phyloP scores from a whole-genome alignment of 2,113 vertebrate genomes.

The Chascanopsetta lugubris region DNA sequence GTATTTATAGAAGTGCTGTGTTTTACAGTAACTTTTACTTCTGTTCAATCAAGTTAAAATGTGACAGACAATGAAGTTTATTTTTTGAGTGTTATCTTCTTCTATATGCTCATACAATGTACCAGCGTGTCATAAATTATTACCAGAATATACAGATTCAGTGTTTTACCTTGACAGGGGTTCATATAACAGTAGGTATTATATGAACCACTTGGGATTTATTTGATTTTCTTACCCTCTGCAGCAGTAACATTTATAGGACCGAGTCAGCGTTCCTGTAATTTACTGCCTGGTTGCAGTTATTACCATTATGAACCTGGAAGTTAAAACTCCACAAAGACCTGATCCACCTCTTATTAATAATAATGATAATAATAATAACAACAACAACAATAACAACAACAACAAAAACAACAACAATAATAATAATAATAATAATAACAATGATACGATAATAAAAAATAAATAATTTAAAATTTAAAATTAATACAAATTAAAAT shows the following conservation, averaged over 20 bases:
- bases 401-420: no score
- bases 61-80: not conserved
- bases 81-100: not conserved
- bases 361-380: no score
- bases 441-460: no score
- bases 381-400: no score
- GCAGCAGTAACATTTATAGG: slow-evolving; percentile 14
- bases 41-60: not conserved
- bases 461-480: no score
- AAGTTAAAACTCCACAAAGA: no score
- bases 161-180: slow-evolving; percentile 38
- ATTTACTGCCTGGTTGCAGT: slow-evolving; percentile 17
- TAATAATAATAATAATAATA: no score
- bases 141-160: not conserved
- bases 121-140: not conserved
- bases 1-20: not conserved
- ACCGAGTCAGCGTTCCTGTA: slow-evolving; percentile 1
- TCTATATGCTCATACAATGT: not conserved
- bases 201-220: slow-evolving; percentile 35
- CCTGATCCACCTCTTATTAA: no score
- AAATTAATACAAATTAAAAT: no score
- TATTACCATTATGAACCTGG: no score
- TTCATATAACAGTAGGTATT: slow-evolving; percentile 18
- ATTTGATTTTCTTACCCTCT: slow-evolving; percentile 42
- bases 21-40: not conserved